Conservation (phyloP, 2,113 vertebrate species). For the Delphinapterus leucas region DNA sequence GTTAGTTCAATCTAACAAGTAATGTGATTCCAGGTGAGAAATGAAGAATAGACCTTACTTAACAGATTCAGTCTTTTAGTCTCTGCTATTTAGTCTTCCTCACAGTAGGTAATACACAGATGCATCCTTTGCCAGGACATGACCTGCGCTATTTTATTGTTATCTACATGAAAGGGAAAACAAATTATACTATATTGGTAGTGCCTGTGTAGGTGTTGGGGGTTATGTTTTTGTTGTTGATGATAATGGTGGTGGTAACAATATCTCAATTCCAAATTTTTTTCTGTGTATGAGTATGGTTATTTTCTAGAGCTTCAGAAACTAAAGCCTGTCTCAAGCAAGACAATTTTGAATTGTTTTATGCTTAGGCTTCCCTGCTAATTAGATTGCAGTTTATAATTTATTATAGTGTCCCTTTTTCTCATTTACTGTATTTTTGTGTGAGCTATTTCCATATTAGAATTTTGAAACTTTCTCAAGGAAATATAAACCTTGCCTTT, state of each 20-base stretch:
- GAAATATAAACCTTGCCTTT: conserved; percentile 26
- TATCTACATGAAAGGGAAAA: not conserved
- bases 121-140: not conserved
- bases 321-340: not conserved
- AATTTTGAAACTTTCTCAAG: conserved; percentile 53
- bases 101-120: not conserved
- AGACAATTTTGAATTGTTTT: conserved; percentile 38
- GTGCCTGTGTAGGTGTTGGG: not conserved
- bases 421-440: conserved; percentile 36
- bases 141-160: not conserved
- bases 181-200: not conserved
- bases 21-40: not conserved
- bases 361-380: conserved; percentile 29
- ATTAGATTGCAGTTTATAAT: conserved; percentile 60
- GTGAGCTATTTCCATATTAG: conserved; percentile 10
- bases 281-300: not conserved
- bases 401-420: conserved; percentile 42
- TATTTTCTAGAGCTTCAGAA: conserved; percentile 44
- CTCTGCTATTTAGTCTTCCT: not conserved
- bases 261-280: not conserved
- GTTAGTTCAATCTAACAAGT: not conserved
- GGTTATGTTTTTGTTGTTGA: not conserved
- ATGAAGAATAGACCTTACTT: not conserved
- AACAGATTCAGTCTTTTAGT: not conserved
- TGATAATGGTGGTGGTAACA: not conserved